Evolutionary conservation across 2,113 vertebrate species (phyloP), one percentile per base, ranked within the genome.

Genomic region (Catharus minimus): DNA sequence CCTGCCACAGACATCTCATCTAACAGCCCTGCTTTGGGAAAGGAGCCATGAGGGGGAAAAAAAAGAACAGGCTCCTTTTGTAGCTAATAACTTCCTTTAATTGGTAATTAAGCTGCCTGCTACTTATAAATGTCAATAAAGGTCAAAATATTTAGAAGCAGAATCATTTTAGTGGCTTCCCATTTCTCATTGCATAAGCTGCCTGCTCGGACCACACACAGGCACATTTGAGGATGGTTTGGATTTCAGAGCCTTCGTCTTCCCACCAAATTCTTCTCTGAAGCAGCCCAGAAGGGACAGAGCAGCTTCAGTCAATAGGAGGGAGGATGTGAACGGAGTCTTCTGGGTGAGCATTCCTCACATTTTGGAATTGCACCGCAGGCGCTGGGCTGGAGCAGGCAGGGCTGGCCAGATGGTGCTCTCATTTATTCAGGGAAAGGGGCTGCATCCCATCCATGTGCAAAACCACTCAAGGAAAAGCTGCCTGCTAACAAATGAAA

Each of bases 101-200:
- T 95, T 96, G 95, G 84, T 96, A 96, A 95, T 95, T 95, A 95
- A 94, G 94, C 95, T 77, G 95, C 95, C 85, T 95, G 92, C 95
- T 95, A 96, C 93, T 95, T 96, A 95, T 82, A 95, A 96, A 95
- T 95, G 95, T 96, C 95, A 96, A 96, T 96, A 94, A 94, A 96
- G 95, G 95, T 93, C 95, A 96, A 96, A 95, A 96, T 96, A 96
- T 96, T 96, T 96, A 96, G 92, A 93, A 86, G 92, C 92, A 92
- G 92, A 94, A 95, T 95, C 79, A 92, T 92, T 96, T 96, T 92
- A 94, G 95, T 80, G 91, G 94, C 94, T 94, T 96, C 92, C 95
- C 96, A 91, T 94, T 93, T 67, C 96, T 95, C 94, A 43, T 93
- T 92, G 92, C 92, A 77, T 86, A 79, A 94, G 87, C 92, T 92